Conservation (phyloP, 2,888 invertebrate genomes). For the Apamea monoglypha region DNA sequence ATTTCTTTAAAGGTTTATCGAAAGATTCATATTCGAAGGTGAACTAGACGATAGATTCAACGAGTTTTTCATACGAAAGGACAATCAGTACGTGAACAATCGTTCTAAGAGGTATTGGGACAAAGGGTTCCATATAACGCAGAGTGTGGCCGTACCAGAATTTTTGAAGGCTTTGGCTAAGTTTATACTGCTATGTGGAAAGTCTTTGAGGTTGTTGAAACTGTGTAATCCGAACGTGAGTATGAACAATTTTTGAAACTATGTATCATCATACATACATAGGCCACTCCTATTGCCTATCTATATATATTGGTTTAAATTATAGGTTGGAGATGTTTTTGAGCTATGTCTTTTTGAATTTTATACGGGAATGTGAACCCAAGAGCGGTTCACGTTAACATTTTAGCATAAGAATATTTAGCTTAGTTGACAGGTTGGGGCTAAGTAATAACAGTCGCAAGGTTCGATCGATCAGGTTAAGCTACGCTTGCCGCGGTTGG, state of each 20-base stretch:
- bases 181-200: conserved; percentile 93
- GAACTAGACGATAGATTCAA: conserved; percentile 94
- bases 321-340: neutral
- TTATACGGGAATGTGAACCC: neutral
- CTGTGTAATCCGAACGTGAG: conserved; percentile 93
- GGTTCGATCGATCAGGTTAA: no score
- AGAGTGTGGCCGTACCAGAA: conserved; percentile 91
- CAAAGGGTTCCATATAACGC: conserved; percentile 90
- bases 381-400: no score
- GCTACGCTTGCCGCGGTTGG: no score
- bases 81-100: conserved; percentile 91
- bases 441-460: no score
- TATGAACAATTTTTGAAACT: conserved; percentile 47
- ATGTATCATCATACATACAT: no score
- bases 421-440: neutral
- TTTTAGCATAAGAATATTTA: conserved; percentile 1
- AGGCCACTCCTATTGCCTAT: no score
- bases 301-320: no score
- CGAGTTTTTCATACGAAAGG: conserved; percentile 95
- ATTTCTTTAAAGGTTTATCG: conserved; percentile 90
- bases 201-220: conserved; percentile 93
- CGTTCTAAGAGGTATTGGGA: conserved; percentile 93
- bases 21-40: conserved; percentile 96
- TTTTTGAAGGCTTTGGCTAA: conserved; percentile 92
- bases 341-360: neutral